Conservation (phyloP, 2,888 invertebrate genomes). For the Dermolepida albohirtum region DNA sequence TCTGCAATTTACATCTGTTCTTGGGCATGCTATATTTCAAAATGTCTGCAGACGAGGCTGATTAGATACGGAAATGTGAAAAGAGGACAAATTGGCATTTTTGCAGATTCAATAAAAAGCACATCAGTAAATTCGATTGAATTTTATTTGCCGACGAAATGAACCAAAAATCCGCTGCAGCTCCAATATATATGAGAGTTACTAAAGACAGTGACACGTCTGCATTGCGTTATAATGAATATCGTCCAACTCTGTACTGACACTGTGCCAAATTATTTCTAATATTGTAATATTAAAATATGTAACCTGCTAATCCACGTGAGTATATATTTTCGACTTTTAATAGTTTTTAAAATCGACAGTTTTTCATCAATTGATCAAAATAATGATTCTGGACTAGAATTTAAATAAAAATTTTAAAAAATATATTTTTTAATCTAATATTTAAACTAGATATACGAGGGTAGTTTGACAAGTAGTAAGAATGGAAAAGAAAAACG, state of each 20-base stretch:
- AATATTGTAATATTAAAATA: constrained; percentile 24
- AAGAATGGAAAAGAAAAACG: no score
- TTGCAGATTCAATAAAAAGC: background rate
- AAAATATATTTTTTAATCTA: no score
- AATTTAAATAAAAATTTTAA: no score
- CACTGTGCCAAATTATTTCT: constrained; percentile 28
- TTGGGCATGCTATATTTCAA: background rate
- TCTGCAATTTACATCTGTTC: no score
- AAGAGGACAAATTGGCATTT: background rate
- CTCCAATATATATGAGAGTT: background rate
- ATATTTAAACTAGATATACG: no score
- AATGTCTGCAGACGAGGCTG: constrained; percentile 9
- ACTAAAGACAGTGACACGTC: constrained; percentile 28
- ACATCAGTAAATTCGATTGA: constrained; percentile 23
- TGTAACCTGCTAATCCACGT: background rate
- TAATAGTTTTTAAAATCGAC: no score
- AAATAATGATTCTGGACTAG: no score
- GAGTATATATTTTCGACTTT: constrained; percentile 1
- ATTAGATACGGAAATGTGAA: constrained; percentile 13
- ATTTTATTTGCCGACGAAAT: constrained; percentile 1
- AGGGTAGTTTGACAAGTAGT: no score
- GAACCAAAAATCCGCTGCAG: constrained; percentile 6
- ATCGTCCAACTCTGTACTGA: constrained; percentile 21
- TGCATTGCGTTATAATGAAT: constrained; percentile 31
- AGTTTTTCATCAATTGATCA: no score